phyloP scores from a whole-genome alignment of 2,888 invertebrate species.

The Cremastobaeus sp. region DNA sequence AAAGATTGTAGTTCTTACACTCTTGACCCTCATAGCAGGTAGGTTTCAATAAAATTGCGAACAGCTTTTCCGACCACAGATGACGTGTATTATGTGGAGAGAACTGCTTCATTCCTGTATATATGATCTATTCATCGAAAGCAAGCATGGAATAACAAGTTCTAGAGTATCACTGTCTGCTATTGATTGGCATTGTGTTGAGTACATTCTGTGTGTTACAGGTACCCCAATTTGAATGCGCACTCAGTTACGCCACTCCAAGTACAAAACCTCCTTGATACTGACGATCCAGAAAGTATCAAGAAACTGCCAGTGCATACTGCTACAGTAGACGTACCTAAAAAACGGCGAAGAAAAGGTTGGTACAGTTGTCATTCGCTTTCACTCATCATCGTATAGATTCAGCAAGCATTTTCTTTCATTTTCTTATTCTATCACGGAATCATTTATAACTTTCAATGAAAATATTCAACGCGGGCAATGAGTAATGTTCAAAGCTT shows the following conservation, averaged over 20 bases:
- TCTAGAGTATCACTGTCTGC: conserved; percentile 1
- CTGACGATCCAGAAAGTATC: conserved; percentile 83
- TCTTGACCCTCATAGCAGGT: conserved; percentile 89
- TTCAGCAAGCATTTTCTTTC: not conserved
- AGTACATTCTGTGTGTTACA: conserved; percentile 41
- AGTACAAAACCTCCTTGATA: conserved; percentile 85
- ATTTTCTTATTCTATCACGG: too few species aligned
- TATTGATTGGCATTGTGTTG: conserved; percentile 11
- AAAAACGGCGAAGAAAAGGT: conserved; percentile 84
- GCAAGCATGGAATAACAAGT: too few species aligned
- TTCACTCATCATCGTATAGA: too few species aligned
- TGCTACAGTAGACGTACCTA: conserved; percentile 81
- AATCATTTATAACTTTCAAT: too few species aligned
- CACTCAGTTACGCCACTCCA: conserved; percentile 87
- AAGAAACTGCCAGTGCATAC: conserved; percentile 79
- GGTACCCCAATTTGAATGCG: conserved; percentile 89
- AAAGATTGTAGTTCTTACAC: conserved; percentile 93
- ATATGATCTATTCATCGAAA: too few species aligned
- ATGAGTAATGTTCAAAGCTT: too few species aligned
- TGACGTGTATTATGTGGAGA: too few species aligned
- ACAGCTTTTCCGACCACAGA: too few species aligned
- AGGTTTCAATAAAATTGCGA: too few species aligned
- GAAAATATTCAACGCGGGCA: too few species aligned
- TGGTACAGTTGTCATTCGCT: conserved; percentile 47
- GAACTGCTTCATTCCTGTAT: too few species aligned